Evolutionary conservation across 2,113 vertebrate species (phyloP).

Genomic region (Columba janthina): DNA sequence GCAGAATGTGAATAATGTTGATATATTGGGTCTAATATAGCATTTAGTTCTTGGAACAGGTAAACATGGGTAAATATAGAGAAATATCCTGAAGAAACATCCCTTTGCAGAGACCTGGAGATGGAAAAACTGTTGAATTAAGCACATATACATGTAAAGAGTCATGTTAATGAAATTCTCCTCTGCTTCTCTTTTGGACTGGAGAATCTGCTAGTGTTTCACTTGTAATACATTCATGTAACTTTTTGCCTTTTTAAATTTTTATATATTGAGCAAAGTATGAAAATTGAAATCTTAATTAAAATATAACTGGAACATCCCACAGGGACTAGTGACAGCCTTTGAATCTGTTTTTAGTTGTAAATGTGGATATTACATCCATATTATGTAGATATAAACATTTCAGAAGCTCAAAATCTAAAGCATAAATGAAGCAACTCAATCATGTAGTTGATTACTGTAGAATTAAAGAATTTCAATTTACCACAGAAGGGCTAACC

Average conservation of each 20-base stretch:
- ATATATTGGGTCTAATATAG: not conserved
- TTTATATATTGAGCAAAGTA: not conserved
- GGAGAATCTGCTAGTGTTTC: slow-evolving; percentile 62
- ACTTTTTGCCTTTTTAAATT: not conserved
- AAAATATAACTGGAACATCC: not conserved
- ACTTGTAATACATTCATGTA: not conserved
- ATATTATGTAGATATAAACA: not conserved
- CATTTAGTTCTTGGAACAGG: not conserved
- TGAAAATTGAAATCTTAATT: not conserved
- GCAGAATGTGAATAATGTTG: not conserved
- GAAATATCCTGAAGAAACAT: slow-evolving; percentile 18
- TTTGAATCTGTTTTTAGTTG: not conserved
- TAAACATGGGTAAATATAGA: not conserved
- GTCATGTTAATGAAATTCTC: slow-evolving; percentile 71
- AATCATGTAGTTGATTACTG: not conserved
- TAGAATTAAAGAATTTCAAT: not conserved
- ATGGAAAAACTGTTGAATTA: slow-evolving; percentile 83
- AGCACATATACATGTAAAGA: slow-evolving; percentile 72
- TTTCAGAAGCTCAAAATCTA: not conserved
- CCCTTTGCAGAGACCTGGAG: slow-evolving; percentile 78
- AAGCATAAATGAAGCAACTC: not conserved
- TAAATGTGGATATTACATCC: not conserved
- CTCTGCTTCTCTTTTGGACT: not conserved
- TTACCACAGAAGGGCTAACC: not conserved
- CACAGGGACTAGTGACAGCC: not conserved